Base-by-base conservation (phyloP, 2,888 invertebrate species). In the Heliothis peltigera region DNA sequence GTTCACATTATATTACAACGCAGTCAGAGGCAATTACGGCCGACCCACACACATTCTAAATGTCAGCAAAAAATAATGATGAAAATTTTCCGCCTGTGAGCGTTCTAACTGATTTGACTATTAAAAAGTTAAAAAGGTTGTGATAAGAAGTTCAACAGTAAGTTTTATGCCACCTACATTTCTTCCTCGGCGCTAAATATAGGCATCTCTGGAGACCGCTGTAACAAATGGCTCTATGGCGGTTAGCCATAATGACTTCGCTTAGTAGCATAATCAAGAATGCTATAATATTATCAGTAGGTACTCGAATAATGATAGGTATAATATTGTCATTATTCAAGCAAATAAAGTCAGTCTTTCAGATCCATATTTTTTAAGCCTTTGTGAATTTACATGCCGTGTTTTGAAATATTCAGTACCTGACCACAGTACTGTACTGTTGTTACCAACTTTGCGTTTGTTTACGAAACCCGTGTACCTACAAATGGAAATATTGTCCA, bases 191-290 rank as follows among this genome's bases (percentile, higher is more conserved):
- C 22, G 1, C n/a, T 43, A 48, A 35, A 46, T 28, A 64, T 49
- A 28, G 10, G 4, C n/a, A 10, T 63, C 72, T 43, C 68, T 43
- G 3, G 68, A 43, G 54, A 51, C 7, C 17, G 6, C 25, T 49
- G n/a, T 25, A 51, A 54, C 44, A 67, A 74, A 70, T 51, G 44
- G 53, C 28, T 42, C 44, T 18, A 8, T 19, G 28, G 48, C 42
- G 54, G 32, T 43, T 21, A 32, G 35, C 39, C 43, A 22, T 69
- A 53, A 69, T 12, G 74, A 35, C 44, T 51, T 18, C 53, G 42
- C 49, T 74, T 58, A 67, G 42, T 17, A 35, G 32, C n/a, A 42
- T 67, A 52, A 68, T 68, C 54, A 60, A 53, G 39, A 58, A 64
- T 52, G 51, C 12, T 35, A 44, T 54, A 65, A 65, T 55, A 39